Evolutionary conservation across 2,797 vertebrate genomes (phyloP), one percentile per base, ranked within the genome.

Genomic region (Gymnothorax reevesii): DNA sequence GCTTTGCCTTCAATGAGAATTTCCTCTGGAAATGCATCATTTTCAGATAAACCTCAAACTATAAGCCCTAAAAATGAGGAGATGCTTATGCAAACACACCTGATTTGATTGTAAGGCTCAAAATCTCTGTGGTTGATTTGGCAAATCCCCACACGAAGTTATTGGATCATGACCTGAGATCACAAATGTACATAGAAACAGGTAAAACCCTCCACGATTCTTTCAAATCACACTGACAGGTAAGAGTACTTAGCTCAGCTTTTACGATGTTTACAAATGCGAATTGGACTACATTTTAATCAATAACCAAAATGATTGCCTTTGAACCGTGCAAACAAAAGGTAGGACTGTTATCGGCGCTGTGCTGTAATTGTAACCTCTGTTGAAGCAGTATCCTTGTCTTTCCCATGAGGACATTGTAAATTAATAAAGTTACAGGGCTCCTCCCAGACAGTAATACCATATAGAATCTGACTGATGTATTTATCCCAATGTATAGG

Each of bases 401-500:
- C 49, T 80, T 80, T 9, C 52, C 49, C 77, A 80, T 80, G 77
- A 55, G 49, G 52, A 1, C 77, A n/a, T 80, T 80, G 52, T 80
- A 80, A 55, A 80, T 80, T 80, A 52, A 80, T 25, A 52, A 80
- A 55, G 77, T 55, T n/a, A 80, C 77, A 80, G 7, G 52, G 20
- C 9, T n/a, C 77, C 20, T 22, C 49, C 77, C 77, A 55, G 77
- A 55, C 77, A 55, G 52, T 80, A 80, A 80, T 80, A 42, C 33
- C 33, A 42, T 42, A 55, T 80, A 55, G 8, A 80, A 80, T n/a
- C 77, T 80, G 77, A 80, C 77, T 80, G 77, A 80, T n/a, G 77
- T 80, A 80, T 80, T 80, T 80, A 80, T 55, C 77, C 17, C 49
- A n/a, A 7, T 22, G 77, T 55, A 55, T 4, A 52, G n/a, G 52